These are phyloP conservation scores for Nebria ingens DNA, from an alignment of 1,140 invertebrate species.

Conservation along the genomic window DNA sequence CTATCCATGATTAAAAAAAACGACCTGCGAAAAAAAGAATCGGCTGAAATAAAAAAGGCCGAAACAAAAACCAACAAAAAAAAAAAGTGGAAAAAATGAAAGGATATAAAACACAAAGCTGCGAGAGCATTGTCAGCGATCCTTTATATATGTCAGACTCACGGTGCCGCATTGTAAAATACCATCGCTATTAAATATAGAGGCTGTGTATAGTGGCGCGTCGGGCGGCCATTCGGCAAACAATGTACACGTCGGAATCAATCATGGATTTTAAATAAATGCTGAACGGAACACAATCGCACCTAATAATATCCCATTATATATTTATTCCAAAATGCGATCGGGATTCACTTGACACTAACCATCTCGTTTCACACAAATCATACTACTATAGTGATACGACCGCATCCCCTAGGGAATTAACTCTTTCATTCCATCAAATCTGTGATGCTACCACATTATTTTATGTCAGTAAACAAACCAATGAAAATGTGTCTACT, in stretches of 20 bases:
- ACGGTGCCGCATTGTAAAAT: conserved; percentile 9
- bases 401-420: too few species aligned
- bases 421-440: too few species aligned
- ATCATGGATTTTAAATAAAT: conserved; percentile 10
- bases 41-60: too few species aligned
- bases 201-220: neutral
- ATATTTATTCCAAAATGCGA: neutral
- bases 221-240: neutral
- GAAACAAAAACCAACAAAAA: conserved; percentile 5
- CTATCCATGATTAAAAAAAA: conserved; percentile 7
- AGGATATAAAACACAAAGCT: conserved; percentile 8
- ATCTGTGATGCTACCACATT: too few species aligned
- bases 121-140: conserved; percentile 7
- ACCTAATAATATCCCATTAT: conserved; percentile 1
- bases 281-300: conserved; percentile 2
- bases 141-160: conserved; percentile 8
- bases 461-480: too few species aligned
- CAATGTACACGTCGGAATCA: conserved; percentile 8
- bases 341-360: too few species aligned
- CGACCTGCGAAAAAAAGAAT: neutral
- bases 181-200: conserved; percentile 8
- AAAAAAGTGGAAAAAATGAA: conserved; percentile 8
- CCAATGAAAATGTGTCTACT: too few species aligned
- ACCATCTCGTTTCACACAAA: too few species aligned
- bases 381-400: too few species aligned